phyloP scores from a whole-genome alignment of 1,140 invertebrate species.

The Leptinotarsa lineolata region DNA sequence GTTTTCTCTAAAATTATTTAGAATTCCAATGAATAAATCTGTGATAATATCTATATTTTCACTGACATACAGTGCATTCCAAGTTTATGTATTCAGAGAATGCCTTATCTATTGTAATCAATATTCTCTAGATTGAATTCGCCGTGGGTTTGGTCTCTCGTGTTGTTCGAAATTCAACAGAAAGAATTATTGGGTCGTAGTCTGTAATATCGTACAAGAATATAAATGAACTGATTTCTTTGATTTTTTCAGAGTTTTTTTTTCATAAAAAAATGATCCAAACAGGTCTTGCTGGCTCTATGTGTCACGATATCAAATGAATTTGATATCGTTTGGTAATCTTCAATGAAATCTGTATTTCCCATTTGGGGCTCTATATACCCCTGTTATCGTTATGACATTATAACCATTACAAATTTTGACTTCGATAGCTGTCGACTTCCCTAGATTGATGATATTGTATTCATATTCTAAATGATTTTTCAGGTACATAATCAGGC shows the following conservation, averaged over 20 bases:
- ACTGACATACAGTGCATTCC: not conserved
- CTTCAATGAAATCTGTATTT: not conserved
- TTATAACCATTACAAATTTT: not conserved
- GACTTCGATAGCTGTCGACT: not conserved
- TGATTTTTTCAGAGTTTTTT: not conserved
- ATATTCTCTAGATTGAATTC: not conserved
- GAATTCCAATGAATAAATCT: no score
- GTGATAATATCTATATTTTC: not conserved
- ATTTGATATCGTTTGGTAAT: not conserved
- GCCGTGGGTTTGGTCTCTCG: not conserved
- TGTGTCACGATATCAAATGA: not conserved
- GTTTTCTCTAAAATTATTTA: no score
- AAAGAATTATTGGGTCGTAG: not conserved
- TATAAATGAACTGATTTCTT: not conserved
- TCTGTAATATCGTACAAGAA: not conserved
- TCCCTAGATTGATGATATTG: not conserved
- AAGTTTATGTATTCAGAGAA: not conserved
- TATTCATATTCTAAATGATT: not conserved
- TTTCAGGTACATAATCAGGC: not conserved
- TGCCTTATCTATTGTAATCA: not conserved
- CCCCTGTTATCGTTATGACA: not conserved
- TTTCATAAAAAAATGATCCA: not conserved
- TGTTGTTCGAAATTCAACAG: not conserved
- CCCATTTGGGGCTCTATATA: not conserved
- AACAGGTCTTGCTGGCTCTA: not conserved